phyloP scores from a whole-genome alignment of 2,888 invertebrate genomes.

The Kryphioiulus occultus region DNA sequence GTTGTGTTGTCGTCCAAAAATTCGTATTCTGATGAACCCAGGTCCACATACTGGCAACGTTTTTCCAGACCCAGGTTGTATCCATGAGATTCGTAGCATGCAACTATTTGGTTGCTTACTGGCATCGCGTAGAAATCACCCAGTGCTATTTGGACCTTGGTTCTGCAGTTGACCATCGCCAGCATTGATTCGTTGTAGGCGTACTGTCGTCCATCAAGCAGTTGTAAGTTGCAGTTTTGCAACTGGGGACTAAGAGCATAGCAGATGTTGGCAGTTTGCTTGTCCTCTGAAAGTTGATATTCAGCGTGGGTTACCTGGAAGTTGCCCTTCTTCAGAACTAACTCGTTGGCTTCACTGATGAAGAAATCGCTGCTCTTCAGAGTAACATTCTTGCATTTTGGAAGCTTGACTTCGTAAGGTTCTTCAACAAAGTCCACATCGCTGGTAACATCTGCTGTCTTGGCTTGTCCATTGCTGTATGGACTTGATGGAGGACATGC shows the following conservation, averaged over 20 bases:
- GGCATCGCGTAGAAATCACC: background rate
- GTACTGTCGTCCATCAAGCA: background rate
- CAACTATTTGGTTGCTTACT: background rate
- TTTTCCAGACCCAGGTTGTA: background rate
- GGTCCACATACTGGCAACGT: background rate
- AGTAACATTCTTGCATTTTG: background rate
- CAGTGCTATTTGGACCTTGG: background rate
- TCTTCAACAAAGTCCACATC: no score
- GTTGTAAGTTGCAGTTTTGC: slow-evolving; percentile 28
- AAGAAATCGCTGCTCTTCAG: background rate
- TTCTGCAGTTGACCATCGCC: background rate
- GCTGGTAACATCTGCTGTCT: no score
- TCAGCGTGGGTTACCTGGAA: background rate
- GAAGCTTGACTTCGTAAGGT: no score
- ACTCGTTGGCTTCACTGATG: background rate
- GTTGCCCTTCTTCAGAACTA: background rate
- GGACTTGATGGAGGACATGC: no score
- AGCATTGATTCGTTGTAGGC: background rate
- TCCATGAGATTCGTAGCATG: background rate
- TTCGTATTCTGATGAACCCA: background rate
- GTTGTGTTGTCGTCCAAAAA: background rate
- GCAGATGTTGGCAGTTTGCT: slow-evolving; percentile 33
- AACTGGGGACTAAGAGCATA: slow-evolving; percentile 42
- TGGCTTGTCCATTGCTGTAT: no score
- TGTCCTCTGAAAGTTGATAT: background rate